phyloP scores from a whole-genome alignment of 2,797 vertebrate species.

The Muraenolepis orangiensis region DNA sequence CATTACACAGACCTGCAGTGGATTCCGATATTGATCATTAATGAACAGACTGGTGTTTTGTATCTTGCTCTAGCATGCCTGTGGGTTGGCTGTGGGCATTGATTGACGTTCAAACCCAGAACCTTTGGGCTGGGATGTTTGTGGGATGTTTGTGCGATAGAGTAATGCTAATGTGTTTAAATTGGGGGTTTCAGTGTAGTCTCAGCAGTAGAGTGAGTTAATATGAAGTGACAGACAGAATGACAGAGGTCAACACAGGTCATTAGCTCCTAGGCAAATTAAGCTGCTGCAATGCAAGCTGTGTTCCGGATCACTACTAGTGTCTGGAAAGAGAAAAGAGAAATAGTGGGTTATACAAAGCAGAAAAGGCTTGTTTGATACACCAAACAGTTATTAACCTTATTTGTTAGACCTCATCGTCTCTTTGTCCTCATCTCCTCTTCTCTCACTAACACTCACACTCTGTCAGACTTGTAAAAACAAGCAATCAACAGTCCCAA shows the following conservation, averaged over 20 bases:
- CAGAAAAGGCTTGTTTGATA: background rate
- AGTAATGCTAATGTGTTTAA: background rate
- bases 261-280: slow-evolving; percentile 5
- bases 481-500: slow-evolving; percentile 63
- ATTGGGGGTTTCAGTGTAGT: background rate
- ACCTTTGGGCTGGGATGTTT: background rate
- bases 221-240: background rate
- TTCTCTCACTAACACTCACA: slow-evolving; percentile 6
- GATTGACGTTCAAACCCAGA: too few species aligned
- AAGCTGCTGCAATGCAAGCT: background rate
- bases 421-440: slow-evolving; percentile 21
- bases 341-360: background rate
- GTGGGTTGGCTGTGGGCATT: too few species aligned
- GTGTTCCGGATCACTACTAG: background rate
- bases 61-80: too few species aligned
- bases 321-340: background rate
- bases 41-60: background rate
- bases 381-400: background rate
- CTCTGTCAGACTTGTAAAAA: slow-evolving; percentile 55
- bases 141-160: background rate
- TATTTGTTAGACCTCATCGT: background rate
- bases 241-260: background rate
- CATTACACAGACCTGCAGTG: background rate
- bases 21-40: background rate
- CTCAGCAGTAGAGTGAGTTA: background rate